Conservation (phyloP, 2,113 vertebrate species). For the Psittacula cyanocephala region DNA sequence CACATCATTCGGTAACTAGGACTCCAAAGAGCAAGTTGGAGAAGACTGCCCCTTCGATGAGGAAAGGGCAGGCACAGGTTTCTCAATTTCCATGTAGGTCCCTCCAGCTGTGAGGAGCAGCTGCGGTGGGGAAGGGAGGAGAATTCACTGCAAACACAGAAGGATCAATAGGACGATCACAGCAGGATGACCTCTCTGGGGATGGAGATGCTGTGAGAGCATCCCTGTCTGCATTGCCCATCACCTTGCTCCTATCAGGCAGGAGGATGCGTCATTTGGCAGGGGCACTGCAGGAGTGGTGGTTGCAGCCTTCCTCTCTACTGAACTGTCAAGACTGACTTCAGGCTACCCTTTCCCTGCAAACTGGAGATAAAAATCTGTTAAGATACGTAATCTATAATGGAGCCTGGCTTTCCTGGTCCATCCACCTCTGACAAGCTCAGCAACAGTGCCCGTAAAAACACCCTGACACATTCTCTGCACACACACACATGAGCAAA, state of each 20-base stretch:
- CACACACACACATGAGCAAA: background rate
- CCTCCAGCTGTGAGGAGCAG: background rate
- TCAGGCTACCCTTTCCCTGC: background rate
- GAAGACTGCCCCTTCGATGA: background rate
- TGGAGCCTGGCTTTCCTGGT: background rate
- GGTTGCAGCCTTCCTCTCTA: background rate
- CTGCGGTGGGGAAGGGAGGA: background rate
- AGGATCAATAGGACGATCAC: fast-evolving
- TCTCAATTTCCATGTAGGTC: background rate
- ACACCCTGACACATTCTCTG: background rate
- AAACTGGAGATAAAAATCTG: constrained; percentile 1
- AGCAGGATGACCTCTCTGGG: background rate
- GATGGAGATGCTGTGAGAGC: background rate
- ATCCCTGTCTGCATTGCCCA: background rate
- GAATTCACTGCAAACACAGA: background rate
- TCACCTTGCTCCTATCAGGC: background rate
- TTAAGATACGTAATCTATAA: background rate
- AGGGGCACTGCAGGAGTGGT: background rate
- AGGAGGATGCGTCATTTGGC: background rate
- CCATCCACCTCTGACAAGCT: background rate
- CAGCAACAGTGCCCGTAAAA: background rate
- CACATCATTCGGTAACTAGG: background rate
- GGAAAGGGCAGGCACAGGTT: background rate
- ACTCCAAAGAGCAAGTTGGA: fast-evolving
- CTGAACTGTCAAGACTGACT: background rate